Evolutionary conservation across 2,797 vertebrate species (phyloP).

Genomic region (Erpetoichthys calabaricus): DNA sequence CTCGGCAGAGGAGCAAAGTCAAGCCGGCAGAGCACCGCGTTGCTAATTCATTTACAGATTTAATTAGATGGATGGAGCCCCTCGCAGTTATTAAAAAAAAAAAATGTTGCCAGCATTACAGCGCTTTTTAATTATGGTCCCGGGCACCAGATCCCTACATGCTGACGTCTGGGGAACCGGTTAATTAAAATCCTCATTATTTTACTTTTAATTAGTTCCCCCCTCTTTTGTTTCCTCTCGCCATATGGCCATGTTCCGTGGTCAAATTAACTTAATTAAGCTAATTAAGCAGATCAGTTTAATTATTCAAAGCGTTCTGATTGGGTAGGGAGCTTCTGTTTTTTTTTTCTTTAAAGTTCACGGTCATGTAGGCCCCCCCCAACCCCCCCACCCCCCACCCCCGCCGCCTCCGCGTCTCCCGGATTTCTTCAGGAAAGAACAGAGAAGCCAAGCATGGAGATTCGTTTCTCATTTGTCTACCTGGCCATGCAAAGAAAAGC

Average conservation of each 20-base stretch:
- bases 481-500: too few species aligned
- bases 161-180: conserved; percentile 62
- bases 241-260: conserved; percentile 70
- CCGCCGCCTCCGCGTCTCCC: too few species aligned
- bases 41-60: conserved; percentile 77
- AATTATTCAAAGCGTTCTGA: conserved; percentile 72
- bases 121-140: conserved; percentile 63
- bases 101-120: conserved; percentile 66
- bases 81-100: conserved; percentile 58
- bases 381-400: too few species aligned
- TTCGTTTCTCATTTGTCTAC: too few species aligned
- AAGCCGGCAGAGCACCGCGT: conserved; percentile 61
- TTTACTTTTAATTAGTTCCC: conserved; percentile 75
- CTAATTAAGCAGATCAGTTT: conserved; percentile 79
- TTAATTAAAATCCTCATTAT: conserved; percentile 78
- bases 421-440: too few species aligned
- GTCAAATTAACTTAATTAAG: conserved; percentile 81
- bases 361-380: background rate
- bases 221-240: conserved; percentile 64
- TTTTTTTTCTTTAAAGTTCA: conserved; percentile 1
- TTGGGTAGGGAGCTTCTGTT: conserved; percentile 45
- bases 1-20: conserved; percentile 45
- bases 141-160: conserved; percentile 57
- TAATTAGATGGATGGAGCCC: conserved; percentile 68
- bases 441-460: too few species aligned